These are phyloP conservation scores for Hypocryptadius cinnamomeus DNA, from an alignment of 2,113 vertebrate genomes.

Conservation along the genomic window DNA sequence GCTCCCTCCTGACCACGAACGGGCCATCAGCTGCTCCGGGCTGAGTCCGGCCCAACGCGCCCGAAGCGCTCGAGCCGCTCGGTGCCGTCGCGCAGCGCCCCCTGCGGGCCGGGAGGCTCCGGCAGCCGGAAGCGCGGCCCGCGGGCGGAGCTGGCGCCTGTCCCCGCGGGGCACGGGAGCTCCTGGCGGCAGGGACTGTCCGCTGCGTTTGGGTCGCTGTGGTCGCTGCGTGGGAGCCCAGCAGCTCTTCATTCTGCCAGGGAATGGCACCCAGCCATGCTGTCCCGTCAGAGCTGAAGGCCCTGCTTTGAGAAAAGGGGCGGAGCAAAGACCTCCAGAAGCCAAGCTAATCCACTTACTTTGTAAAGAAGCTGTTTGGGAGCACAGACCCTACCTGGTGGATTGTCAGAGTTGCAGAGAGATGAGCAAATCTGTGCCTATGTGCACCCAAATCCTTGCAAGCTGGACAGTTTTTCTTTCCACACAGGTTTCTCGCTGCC, in stretches of 20 bases:
- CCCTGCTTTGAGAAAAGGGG: background rate
- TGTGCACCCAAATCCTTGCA: background rate
- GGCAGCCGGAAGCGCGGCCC: background rate
- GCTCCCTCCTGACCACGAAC: background rate
- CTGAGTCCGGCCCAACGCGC: background rate
- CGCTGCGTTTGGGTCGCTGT: too few relatives aligned
- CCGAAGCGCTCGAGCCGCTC: background rate
- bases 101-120: background rate
- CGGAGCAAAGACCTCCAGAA: background rate
- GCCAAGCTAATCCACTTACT: background rate
- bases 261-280: too few relatives aligned
- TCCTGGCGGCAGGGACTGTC: background rate
- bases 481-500: background rate
- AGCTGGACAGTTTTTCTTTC: background rate
- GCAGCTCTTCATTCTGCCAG: background rate
- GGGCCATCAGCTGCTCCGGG: rapidly evolving
- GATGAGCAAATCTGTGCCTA: background rate
- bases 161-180: background rate
- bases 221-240: background rate
- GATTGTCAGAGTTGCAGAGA: background rate
- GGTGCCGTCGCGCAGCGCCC: background rate
- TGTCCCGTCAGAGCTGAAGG: background rate
- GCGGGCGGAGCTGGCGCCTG: too few relatives aligned
- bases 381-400: background rate
- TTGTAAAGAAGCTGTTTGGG: background rate